Percentiles rank a stretch among this genome's conserved stretches.
Evolutionary conservation across 2,888 invertebrate genomes (phyloP).

Genomic region (Andrena bucephala): DNA sequence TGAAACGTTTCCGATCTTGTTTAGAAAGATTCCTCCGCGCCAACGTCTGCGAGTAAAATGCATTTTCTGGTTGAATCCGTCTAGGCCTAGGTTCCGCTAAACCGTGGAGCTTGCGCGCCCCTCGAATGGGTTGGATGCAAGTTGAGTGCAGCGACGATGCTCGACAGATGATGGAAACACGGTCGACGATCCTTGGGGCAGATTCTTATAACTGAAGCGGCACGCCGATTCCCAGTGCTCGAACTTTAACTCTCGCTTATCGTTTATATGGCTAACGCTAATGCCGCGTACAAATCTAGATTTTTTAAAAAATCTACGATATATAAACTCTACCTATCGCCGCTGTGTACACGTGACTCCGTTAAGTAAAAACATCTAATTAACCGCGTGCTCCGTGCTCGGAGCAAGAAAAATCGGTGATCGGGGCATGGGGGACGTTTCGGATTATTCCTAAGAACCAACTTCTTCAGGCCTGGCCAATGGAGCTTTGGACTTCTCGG

Average conservation of each 20-base stretch:
- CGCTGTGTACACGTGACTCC: constrained; percentile 76
- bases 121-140: constrained; percentile 32
- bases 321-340: constrained; percentile 78
- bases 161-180: constrained; percentile 42
- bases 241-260: constrained; percentile 48
- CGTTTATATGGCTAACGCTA: constrained; percentile 63
- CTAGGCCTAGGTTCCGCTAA: constrained; percentile 62
- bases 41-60: constrained; percentile 33
- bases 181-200: constrained; percentile 51
- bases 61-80: constrained; percentile 33
- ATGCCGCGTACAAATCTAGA: constrained; percentile 80
- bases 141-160: constrained; percentile 43
- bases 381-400: constrained; percentile 46
- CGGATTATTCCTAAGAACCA: constrained; percentile 77
- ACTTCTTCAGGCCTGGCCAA: constrained; percentile 83
- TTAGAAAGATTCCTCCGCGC: constrained; percentile 11
- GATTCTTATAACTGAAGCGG: constrained; percentile 44
- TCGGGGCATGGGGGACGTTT: constrained; percentile 45
- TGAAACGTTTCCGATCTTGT: constrained; percentile 6
- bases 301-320: constrained; percentile 78
- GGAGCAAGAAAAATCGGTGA: constrained; percentile 55
- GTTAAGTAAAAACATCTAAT: constrained; percentile 65
- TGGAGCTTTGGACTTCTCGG: constrained; percentile 83
- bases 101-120: constrained; percentile 13
- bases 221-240: constrained; percentile 39